A percentile compares a stretch with the other conserved stretches of the same genome.
phyloP scores from a whole-genome alignment of 2,888 invertebrate species.

The Acanthosepion lycidas region DNA sequence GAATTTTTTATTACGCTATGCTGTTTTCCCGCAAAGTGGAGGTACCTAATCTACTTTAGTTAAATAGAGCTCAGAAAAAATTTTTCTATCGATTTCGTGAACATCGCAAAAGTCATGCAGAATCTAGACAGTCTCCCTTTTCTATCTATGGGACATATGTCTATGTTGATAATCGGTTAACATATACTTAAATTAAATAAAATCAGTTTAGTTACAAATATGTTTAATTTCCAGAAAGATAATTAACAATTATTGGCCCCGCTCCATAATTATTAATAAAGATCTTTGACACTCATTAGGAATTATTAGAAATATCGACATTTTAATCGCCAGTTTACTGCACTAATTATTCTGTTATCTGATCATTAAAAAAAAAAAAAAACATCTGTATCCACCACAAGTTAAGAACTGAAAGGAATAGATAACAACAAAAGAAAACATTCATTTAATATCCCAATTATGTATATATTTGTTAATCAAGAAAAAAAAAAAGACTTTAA shows the following conservation, averaged over 20 bases:
- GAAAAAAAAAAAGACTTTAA: too few relatives aligned
- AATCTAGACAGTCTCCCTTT: background rate
- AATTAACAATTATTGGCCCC: background rate
- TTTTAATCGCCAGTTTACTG: background rate
- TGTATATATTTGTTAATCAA: too few relatives aligned
- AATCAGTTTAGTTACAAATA: background rate
- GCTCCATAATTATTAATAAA: background rate
- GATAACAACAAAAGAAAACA: background rate
- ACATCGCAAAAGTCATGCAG: too few relatives aligned
- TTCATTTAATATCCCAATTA: too few relatives aligned
- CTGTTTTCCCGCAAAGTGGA: too few relatives aligned
- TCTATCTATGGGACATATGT: background rate
- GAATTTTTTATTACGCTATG: too few relatives aligned
- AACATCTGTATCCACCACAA: background rate
- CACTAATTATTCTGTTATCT: background rate
- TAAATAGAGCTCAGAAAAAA: too few relatives aligned
- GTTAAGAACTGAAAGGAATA: background rate
- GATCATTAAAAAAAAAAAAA: background rate
- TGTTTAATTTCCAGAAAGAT: background rate
- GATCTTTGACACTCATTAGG: slow-evolving; percentile 2
- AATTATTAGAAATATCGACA: background rate
- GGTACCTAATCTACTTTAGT: too few relatives aligned
- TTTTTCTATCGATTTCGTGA: too few relatives aligned
- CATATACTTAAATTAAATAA: background rate
- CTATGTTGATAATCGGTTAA: background rate